Evolutionary conservation across 2,113 vertebrate species (phyloP), one percentile per base, ranked within the genome.

Genomic region (Forbesichthys papilliferus): DNA sequence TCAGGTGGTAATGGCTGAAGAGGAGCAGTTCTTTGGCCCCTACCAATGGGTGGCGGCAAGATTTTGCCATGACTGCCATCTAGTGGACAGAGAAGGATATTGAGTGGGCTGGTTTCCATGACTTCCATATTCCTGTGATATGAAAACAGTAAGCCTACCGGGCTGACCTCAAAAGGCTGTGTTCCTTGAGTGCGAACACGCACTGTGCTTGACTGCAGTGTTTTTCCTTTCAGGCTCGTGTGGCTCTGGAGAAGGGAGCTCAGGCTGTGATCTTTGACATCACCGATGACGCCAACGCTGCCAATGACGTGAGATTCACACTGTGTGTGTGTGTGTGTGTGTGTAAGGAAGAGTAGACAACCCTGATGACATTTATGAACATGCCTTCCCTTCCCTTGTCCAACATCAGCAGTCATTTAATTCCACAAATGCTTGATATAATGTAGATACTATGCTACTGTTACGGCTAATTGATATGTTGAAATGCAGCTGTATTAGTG

Each of bases 211-310:
- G 27, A 33, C 10, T 69, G 53, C 11, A 59, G 53, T 69, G 20
- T 53, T 68, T 12, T 88, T 20, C 70, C 54, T 68, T 64, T 75
- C 90, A 99, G 98, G 97, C 96, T 66, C 95, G 93, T 61, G 94
- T 99, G 92, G 97, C 97, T 0, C 90, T 96, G 63, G 92, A 98
- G 58, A 94, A 96, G 77, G 98, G 98, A 74, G 97, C 98, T 67
- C 94, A 93, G 11, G 98, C 98, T 0, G 94, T 99, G 63, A 98
- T 99, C 80, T 99, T 99, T 55, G 98, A 98, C 78, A 94, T 99
- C 80, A 96, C 94, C 0, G 96, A 99, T 58, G 93, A 98, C 58
- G 89, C 93, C 64, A 90, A 86, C 0, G 97, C 96, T 73, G 95
- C 93, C 33, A 88, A 91, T 59, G 95, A 98, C 94, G 97, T 99